Evolutionary conservation across 2,113 vertebrate genomes (phyloP).

Genomic region (Alaudala cheleensis): DNA sequence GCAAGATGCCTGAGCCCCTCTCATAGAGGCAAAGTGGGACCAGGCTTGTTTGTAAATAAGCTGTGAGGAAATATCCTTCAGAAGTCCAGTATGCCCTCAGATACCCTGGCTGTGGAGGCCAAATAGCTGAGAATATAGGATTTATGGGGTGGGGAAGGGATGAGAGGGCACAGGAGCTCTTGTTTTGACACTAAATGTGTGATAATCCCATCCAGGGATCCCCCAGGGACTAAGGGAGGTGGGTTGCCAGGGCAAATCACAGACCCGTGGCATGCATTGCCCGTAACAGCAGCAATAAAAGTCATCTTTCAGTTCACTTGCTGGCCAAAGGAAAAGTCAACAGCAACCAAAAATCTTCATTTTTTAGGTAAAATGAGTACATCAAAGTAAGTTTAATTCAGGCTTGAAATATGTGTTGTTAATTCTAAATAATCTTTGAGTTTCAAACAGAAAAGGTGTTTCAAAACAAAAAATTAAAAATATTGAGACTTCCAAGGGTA

Average conservation of each 20-base stretch:
- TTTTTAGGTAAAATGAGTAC: not conserved
- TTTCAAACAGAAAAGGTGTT: not conserved
- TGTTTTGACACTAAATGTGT: not conserved
- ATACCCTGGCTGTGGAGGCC: not conserved
- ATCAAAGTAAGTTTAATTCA: not conserved
- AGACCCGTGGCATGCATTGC: not conserved
- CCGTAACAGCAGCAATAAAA: not conserved
- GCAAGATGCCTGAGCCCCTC: not conserved
- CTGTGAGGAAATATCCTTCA: not conserved
- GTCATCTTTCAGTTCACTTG: not conserved
- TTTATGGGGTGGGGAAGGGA: not conserved
- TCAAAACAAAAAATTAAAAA: not conserved
- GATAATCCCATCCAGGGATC: not conserved
- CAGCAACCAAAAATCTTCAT: not conserved
- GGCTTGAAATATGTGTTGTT: not conserved
- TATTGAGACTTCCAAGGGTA: not conserved
- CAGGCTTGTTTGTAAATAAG: not conserved
- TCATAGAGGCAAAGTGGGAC: not conserved
- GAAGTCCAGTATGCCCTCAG: not conserved
- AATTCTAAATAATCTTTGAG: not conserved
- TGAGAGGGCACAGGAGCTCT: not conserved
- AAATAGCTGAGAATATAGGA: not conserved
- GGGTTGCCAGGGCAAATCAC: not conserved
- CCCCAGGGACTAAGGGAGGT: not conserved
- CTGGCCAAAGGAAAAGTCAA: not conserved